Evolutionary conservation across 2,113 vertebrate species (phyloP).

Genomic region (Amphiprion ocellaris): DNA sequence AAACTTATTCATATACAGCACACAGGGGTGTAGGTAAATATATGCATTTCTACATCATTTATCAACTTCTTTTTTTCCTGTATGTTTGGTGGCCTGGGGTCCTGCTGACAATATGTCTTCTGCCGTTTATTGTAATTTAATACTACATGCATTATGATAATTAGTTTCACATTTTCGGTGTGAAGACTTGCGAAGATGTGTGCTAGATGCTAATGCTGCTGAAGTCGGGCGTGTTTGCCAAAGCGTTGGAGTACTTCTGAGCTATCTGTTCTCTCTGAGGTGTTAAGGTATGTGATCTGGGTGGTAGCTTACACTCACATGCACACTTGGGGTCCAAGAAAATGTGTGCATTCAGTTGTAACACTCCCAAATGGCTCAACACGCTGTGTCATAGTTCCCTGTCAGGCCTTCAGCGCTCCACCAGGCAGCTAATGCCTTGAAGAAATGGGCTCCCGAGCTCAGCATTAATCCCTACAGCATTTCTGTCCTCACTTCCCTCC

Average conservation of each 20-base stretch:
- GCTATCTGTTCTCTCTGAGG: constrained; percentile 26
- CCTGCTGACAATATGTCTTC: constrained; percentile 46
- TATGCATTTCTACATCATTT: constrained; percentile 66
- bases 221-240: neutral
- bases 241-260: neutral
- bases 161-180: constrained; percentile 8
- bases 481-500: constrained; percentile 70
- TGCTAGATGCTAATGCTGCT: constrained; percentile 9
- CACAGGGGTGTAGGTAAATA: constrained; percentile 52
- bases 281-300: constrained; percentile 28
- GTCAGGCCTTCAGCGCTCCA: constrained; percentile 77
- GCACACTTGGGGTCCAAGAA: constrained; percentile 26
- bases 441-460: constrained; percentile 76
- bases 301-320: constrained; percentile 24
- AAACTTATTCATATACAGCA: constrained; percentile 73
- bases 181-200: constrained; percentile 14
- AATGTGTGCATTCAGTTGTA: constrained; percentile 60
- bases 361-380: constrained; percentile 69
- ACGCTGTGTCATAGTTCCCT: constrained; percentile 72
- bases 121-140: constrained; percentile 46
- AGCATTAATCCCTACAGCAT: constrained; percentile 78
- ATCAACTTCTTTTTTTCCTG: constrained; percentile 64
- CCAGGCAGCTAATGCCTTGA: constrained; percentile 80
- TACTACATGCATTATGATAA: neutral
- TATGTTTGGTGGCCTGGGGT: constrained; percentile 39